Conservation (phyloP, 2,797 vertebrate species). For the Platalea minor region DNA sequence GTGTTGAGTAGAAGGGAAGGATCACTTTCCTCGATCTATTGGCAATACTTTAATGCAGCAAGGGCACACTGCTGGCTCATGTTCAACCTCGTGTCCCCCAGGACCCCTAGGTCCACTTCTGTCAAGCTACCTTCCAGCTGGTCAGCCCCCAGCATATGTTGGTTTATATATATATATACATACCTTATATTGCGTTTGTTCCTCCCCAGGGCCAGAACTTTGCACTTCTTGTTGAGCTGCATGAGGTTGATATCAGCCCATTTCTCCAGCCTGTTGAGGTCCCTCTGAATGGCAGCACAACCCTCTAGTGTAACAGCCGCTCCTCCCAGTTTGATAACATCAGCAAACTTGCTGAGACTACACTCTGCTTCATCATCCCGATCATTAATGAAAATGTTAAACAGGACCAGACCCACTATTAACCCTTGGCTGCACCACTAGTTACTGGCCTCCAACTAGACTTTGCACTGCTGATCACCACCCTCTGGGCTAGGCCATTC, state of each 20-base stretch:
- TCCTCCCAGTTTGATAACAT: neutral
- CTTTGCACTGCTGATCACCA: neutral
- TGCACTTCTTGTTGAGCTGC: neutral
- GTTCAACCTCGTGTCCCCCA: neutral
- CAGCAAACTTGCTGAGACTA: neutral
- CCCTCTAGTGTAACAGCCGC: no score
- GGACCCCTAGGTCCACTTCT: neutral
- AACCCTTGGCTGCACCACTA: neutral
- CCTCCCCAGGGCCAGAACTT: neutral
- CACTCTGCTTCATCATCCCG: neutral
- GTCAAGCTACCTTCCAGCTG: neutral
- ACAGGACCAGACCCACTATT: neutral
- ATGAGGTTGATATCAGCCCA: neutral
- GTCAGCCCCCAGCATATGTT: neutral
- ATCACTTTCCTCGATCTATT: neutral
- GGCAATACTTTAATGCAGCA: neutral
- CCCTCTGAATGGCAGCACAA: neutral
- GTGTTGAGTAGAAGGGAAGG: neutral
- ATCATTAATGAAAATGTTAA: neutral
- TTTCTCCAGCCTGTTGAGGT: neutral
- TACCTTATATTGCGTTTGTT: neutral
- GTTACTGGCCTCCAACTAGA: no score
- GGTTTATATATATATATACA: neutral
- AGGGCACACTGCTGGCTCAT: neutral
- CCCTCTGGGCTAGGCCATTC: neutral